Evolutionary conservation across 2,797 vertebrate genomes (phyloP).

Genomic region (Euphonia xanthogaster): DNA sequence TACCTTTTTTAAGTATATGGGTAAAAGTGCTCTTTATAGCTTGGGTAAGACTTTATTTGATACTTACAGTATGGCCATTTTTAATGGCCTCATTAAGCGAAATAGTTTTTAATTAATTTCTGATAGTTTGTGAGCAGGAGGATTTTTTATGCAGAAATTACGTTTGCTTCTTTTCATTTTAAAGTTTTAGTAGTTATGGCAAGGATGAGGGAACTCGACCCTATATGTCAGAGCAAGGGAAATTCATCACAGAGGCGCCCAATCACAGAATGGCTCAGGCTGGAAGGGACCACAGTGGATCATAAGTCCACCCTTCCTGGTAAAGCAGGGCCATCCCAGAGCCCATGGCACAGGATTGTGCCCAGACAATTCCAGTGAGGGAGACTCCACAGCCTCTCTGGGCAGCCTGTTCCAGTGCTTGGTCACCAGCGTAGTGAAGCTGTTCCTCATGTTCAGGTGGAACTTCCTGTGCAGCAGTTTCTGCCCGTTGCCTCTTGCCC

Average conservation of each 20-base stretch:
- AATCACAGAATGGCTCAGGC: not conserved
- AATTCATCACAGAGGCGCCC: not conserved
- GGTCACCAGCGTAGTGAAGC: not conserved
- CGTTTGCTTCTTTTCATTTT: not conserved
- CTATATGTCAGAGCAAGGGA: not conserved
- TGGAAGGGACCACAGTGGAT: not conserved
- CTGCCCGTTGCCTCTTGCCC: not conserved
- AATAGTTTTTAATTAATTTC: not conserved
- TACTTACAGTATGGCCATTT: not conserved
- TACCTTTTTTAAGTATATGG: not conserved
- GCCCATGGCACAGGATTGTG: not conserved
- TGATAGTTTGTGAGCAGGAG: not conserved
- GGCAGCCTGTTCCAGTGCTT: rapidly evolving
- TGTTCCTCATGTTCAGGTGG: not conserved
- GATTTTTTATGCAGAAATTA: not conserved
- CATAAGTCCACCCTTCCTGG: not conserved
- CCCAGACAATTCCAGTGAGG: not conserved
- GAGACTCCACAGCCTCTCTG: not conserved
- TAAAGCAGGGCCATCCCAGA: not conserved
- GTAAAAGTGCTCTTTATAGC: not conserved
- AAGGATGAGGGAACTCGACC: not conserved
- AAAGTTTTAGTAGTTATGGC: not conserved
- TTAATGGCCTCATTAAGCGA: not conserved
- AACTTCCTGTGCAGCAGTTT: not conserved
- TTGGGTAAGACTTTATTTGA: not conserved